Base-by-base conservation (phyloP, 1,140 invertebrate genomes). In the Neodiprion virginianus region DNA sequence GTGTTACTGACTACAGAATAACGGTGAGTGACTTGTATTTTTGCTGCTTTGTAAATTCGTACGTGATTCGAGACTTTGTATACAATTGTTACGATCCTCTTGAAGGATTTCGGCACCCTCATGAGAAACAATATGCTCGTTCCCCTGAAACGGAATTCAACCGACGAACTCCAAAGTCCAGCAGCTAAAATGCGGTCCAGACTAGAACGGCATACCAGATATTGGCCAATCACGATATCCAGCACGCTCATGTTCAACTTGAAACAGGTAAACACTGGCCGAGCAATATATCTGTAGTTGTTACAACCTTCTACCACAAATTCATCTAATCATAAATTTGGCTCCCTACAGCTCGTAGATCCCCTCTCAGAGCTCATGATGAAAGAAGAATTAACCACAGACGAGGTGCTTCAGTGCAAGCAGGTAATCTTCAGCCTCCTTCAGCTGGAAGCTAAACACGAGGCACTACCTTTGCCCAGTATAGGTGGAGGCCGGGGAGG, bases 141-240 rank as follows among this genome's bases (percentile, higher is more conserved):
- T 8, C 96, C 96, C 0, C 77, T 93, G 0, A 92, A 92, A 83
- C 75, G 77, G 70, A 90, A 85, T 69, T 71, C 83, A 3, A 81
- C 76, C 23, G 82, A 83, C 7, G 82, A 83, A 65, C 85, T 87
- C 50, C 88, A 91, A 50, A 89, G 85, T 72, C 87, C 89, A 14
- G 81, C 92, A 61, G 88, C 90, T 17, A 91, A 91, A 84, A 93
- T 96, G 73, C 91, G 93, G 76, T 88, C 91, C 5, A 89, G 93
- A 69, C 81, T 98, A 0, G 92, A 94, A 68, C 89, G 96, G 48
- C 91, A 95, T 75, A 97, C 97, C 0, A 93, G 94, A 69, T 97
- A 97, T 87, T 99, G 97, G 95, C 97, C 98, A 0, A 91, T 98
- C 69, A 97, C 96, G 8, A 96, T 97, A 69, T 95, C 95, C 14